Percentiles rank a stretch among this genome's conserved stretches.
phyloP scores from a whole-genome alignment of 1,140 invertebrate genomes.

The Hyphantria cunea region DNA sequence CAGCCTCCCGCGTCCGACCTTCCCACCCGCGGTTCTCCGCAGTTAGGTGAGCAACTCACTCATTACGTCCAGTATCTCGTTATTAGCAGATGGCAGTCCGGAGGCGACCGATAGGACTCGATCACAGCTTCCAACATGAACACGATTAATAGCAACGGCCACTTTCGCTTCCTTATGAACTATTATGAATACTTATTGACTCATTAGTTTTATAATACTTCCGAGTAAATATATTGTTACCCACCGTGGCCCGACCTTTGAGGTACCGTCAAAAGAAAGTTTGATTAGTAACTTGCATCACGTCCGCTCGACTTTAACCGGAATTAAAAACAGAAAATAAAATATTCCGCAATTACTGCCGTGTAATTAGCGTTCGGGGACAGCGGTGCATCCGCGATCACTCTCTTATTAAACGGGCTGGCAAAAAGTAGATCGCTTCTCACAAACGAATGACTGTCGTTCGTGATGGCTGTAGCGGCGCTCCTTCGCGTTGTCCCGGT shows the following conservation, averaged over 20 bases:
- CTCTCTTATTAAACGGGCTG: conserved; percentile 43
- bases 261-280: conserved; percentile 37
- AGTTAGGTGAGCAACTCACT: not conserved
- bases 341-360: conserved; percentile 57
- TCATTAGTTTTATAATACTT: no score
- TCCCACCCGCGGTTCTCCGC: conserved; percentile 12
- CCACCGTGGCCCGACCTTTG: no score
- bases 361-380: conserved; percentile 52
- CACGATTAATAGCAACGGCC: no score
- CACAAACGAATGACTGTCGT: conserved; percentile 47
- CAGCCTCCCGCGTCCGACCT: conserved; percentile 18
- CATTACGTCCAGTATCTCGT: conserved; percentile 35
- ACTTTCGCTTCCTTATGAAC: no score
- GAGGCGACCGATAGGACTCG: not conserved
- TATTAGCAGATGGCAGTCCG: conserved; percentile 37
- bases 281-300: conserved; percentile 46
- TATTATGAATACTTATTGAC: no score
- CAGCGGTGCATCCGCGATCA: conserved; percentile 41
- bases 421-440: conserved; percentile 46
- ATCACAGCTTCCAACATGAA: no score
- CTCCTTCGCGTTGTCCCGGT: conserved; percentile 43
- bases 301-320: conserved; percentile 37
- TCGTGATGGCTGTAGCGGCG: conserved; percentile 45
- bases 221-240: no score
- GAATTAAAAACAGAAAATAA: conserved; percentile 44